These are phyloP conservation scores for Agapetus fuscipes DNA, from an alignment of 2,888 invertebrate species.

Conservation along the genomic window DNA sequence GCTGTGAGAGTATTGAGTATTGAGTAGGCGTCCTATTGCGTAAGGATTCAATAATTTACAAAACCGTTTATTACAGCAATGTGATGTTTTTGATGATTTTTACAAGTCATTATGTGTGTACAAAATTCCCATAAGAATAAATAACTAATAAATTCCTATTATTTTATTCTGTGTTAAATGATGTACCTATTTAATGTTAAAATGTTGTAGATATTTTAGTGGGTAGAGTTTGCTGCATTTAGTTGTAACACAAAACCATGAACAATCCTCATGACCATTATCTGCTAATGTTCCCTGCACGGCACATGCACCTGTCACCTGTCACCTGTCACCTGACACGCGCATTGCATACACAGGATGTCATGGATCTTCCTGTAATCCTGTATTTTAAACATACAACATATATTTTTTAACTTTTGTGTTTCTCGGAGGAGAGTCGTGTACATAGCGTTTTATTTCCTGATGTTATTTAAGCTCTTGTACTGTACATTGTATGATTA, in stretches of 20 bases:
- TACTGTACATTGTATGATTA: constrained; percentile 9
- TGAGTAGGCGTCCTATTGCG: constrained; percentile 12
- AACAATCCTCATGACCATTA: constrained; percentile 19
- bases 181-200: constrained; percentile 24
- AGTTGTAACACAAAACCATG: constrained; percentile 16
- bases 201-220: constrained; percentile 28
- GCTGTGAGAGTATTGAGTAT: constrained; percentile 9
- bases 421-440: background rate
- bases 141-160: constrained; percentile 31
- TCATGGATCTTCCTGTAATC: no score
- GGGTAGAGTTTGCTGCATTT: constrained; percentile 15
- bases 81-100: constrained; percentile 61
- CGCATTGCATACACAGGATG: no score
- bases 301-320: no score
- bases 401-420: no score
- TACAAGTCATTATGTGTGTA: constrained; percentile 47
- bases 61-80: constrained; percentile 29
- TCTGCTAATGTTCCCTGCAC: no score
- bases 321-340: no score
- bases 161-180: constrained; percentile 37
- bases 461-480: constrained; percentile 10
- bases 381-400: no score
- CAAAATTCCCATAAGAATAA: constrained; percentile 28
- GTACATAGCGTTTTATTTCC: constrained; percentile 1
- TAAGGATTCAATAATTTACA: constrained; percentile 21